Evolutionary conservation across 1,140 invertebrate species (phyloP).

Genomic region (Trachymyrmex septentrionalis): DNA sequence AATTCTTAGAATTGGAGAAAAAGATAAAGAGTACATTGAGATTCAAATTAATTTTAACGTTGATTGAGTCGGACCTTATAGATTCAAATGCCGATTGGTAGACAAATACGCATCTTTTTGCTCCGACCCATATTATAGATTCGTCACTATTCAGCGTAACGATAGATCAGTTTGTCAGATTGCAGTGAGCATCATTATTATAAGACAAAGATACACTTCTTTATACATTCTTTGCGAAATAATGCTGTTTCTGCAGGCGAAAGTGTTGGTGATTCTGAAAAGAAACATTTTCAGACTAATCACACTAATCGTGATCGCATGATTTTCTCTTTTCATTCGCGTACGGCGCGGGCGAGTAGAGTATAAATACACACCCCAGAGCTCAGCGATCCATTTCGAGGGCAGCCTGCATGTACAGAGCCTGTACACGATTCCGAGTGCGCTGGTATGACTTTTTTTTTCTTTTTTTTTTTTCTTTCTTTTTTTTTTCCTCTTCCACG

Average conservation of each 20-base stretch:
- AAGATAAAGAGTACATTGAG: too few relatives aligned
- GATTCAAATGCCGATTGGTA: too few relatives aligned
- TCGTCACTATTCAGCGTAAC: not conserved
- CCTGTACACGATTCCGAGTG: slow-evolving; percentile 46
- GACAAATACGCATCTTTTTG: not conserved
- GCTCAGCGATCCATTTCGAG: not conserved
- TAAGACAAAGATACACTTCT: not conserved
- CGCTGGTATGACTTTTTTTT: slow-evolving; percentile 37
- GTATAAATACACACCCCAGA: not conserved
- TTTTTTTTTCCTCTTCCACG: slow-evolving; percentile 25
- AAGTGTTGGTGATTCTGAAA: not conserved
- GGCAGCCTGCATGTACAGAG: slow-evolving; percentile 34
- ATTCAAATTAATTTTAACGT: too few relatives aligned
- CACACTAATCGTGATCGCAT: not conserved
- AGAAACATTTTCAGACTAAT: not conserved
- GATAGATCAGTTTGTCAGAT: not conserved
- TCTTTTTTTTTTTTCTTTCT: not conserved
- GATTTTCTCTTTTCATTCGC: not conserved
- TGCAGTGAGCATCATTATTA: not conserved
- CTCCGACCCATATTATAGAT: not conserved
- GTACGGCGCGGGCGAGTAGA: not conserved
- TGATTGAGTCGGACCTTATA: too few relatives aligned
- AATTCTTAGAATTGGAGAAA: too few relatives aligned
- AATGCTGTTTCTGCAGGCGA: not conserved
- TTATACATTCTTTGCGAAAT: not conserved